Percentiles rank a stretch among this genome's conserved stretches.
These are phyloP conservation scores for Norana najaformis DNA, from an alignment of 2,888 invertebrate species.

Conservation along the genomic window DNA sequence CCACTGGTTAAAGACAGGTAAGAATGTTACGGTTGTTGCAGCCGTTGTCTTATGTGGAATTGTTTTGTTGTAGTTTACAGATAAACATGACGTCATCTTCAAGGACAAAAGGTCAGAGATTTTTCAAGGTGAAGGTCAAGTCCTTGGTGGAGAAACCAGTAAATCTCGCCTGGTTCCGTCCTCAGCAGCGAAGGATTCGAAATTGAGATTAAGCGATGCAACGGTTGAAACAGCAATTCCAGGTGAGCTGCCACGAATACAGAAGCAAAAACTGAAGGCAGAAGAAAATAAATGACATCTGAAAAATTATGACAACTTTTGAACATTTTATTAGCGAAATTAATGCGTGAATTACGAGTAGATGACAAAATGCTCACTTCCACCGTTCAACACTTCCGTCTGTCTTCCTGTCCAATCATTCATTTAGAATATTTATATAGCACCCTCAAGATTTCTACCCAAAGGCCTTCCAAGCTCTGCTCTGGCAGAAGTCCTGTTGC, in stretches of 20 bases:
- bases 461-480: too few relatives aligned
- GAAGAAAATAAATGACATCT: not conserved
- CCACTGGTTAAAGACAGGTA: not conserved
- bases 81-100: slow-evolving; percentile 53
- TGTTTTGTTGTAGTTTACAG: slow-evolving; percentile 50
- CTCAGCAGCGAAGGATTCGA: not conserved
- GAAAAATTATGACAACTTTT: not conserved
- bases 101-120: slow-evolving; percentile 47
- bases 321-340: too few relatives aligned
- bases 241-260: not conserved
- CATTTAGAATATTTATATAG: too few relatives aligned
- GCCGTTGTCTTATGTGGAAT: slow-evolving; percentile 19
- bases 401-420: too few relatives aligned
- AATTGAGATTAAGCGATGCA: too few relatives aligned
- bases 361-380: too few relatives aligned
- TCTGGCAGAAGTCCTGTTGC: too few relatives aligned
- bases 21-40: not conserved
- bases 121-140: slow-evolving; percentile 56
- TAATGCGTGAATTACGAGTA: too few relatives aligned
- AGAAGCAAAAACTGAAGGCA: not conserved
- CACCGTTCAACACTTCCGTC: too few relatives aligned
- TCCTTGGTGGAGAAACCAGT: slow-evolving; percentile 53
- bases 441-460: too few relatives aligned
- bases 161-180: slow-evolving; percentile 56
- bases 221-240: not conserved